phyloP scores from a whole-genome alignment of 2,113 vertebrate species.

The Rafetus swinhoei region DNA sequence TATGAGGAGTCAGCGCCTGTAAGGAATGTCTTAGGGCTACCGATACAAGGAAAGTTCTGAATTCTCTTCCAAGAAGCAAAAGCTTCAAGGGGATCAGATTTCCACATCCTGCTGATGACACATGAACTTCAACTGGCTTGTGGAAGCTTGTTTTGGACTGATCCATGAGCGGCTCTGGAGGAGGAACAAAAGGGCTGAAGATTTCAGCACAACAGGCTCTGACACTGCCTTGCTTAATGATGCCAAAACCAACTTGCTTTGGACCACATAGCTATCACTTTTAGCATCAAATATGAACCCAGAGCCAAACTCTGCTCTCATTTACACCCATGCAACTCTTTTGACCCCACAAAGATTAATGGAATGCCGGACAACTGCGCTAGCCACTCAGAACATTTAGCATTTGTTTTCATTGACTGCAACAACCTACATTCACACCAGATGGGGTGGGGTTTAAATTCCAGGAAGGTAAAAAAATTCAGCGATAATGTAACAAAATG shows the following conservation, averaged over 20 bases:
- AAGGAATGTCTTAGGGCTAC: constrained; percentile 32
- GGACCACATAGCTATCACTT: background rate
- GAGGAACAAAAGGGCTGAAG: constrained; percentile 3
- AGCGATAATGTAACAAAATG: background rate
- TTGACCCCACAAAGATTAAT: background rate
- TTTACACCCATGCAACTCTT: background rate
- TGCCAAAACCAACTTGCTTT: constrained; percentile 54
- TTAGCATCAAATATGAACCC: constrained; percentile 32
- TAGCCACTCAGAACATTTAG: accelerated
- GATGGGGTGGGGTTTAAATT: background rate
- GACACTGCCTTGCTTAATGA: constrained; percentile 30
- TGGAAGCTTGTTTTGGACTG: constrained; percentile 70
- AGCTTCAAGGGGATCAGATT: constrained; percentile 59
- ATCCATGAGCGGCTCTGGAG: constrained; percentile 4
- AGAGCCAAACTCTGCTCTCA: background rate
- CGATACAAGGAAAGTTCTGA: constrained; percentile 22
- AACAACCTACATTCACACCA: background rate
- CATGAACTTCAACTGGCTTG: constrained; percentile 50
- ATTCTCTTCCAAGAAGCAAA: constrained; percentile 42
- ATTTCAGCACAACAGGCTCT: background rate
- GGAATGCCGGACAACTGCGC: background rate
- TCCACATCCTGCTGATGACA: constrained; percentile 72
- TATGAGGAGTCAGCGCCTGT: constrained; percentile 41
- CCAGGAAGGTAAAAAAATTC: background rate
- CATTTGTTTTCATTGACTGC: background rate